Percentiles rank a stretch among this genome's conserved stretches.
phyloP scores from a whole-genome alignment of 2,888 invertebrate genomes.

The Itoplectis maculator region DNA sequence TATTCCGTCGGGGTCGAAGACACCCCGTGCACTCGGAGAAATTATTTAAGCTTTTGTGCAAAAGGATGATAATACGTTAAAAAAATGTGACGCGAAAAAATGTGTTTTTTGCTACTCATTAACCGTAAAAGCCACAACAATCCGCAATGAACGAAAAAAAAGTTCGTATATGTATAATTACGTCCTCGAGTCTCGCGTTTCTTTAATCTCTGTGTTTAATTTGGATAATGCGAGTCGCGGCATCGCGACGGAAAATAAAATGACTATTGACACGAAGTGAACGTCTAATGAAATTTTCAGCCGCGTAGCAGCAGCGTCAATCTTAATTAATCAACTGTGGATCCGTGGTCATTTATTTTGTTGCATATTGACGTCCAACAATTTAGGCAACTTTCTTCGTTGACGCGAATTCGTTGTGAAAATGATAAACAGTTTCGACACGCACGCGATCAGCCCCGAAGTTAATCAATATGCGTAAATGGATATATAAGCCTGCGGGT shows the following conservation, averaged over 20 bases:
- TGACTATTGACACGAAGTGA: too few species aligned
- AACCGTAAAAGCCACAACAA: neutral
- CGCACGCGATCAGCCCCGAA: neutral
- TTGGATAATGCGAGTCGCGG: neutral
- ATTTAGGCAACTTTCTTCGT: neutral
- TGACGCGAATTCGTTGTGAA: neutral
- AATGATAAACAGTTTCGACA: constrained; percentile 5
- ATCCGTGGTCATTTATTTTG: neutral
- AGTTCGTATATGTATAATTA: neutral
- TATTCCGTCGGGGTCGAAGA: neutral
- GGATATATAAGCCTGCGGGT: constrained; percentile 26
- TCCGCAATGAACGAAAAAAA: neutral
- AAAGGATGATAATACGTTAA: too few species aligned
- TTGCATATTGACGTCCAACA: neutral
- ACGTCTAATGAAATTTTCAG: too few species aligned
- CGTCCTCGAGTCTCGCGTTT: neutral
- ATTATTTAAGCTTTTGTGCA: neutral
- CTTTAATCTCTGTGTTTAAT: neutral
- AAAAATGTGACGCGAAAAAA: neutral
- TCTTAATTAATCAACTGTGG: neutral
- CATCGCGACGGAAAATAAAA: too few species aligned
- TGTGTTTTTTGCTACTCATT: neutral
- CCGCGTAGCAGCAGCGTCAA: neutral
- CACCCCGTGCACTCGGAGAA: neutral
- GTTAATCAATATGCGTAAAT: constrained; percentile 51